Evolutionary conservation across 2,113 vertebrate species (phyloP).

Genomic region (Hydropotes inermis): DNA sequence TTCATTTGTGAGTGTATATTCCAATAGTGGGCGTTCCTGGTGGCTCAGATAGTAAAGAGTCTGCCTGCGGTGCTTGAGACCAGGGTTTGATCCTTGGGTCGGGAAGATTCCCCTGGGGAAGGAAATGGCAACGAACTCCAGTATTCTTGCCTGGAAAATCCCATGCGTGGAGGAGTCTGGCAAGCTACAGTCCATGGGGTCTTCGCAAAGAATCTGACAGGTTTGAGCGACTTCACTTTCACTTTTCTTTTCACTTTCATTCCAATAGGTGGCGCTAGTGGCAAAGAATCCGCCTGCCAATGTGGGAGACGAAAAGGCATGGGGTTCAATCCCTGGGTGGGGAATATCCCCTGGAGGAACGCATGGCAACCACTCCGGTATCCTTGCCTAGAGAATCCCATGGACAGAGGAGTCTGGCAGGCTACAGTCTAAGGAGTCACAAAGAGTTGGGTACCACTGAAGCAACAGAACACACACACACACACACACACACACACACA

Average conservation of each 20-base stretch:
- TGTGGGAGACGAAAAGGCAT: background rate
- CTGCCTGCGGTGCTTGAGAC: background rate
- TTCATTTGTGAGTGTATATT: background rate
- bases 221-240: background rate
- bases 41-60: background rate
- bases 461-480: background rate
- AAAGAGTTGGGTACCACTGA: background rate
- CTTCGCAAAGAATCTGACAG: background rate
- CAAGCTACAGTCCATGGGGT: background rate
- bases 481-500: no score
- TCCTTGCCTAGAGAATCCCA: background rate
- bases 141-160: background rate
- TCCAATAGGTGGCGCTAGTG: background rate
- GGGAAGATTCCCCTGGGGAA: background rate
- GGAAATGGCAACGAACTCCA: background rate
- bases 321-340: background rate
- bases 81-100: background rate
- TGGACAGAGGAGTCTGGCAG: background rate
- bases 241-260: background rate
- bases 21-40: rapidly evolving
- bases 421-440: background rate
- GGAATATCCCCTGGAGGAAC: background rate
- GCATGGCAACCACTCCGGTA: background rate
- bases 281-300: background rate
- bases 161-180: background rate